Base-by-base conservation (phyloP, 2,113 vertebrate species). In the Furnarius figulus region DNA sequence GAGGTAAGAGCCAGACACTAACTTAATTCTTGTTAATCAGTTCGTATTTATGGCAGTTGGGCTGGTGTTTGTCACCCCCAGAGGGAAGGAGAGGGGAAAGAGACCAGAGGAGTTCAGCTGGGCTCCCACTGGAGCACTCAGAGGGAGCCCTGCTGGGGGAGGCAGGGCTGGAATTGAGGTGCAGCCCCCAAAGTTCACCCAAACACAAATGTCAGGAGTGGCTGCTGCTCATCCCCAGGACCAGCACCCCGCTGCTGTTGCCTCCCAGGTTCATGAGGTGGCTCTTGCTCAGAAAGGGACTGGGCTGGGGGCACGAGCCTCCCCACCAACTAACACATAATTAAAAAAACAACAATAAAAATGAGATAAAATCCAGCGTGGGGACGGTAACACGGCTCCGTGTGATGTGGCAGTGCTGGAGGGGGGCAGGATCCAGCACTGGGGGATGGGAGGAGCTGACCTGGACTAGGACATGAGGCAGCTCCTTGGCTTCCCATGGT, bases 91-190 rank as follows among this genome's bases (percentile, higher is more conserved):
- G 50, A 30, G n/a, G 6, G 1, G 11, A 39, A 56, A 59, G 59
- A 49, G n/a, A 27, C 7, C 0, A 0, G 3, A 47, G 49, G 30
- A 66, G 65, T 42, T 0, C 1, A 53, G 44, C 31, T 33, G 13
- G 85, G 30, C 65, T 72, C 39, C 0, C 1, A 12, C n/a, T 70
- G 58, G 16, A 16, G n/a, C 14, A 9, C 19, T 19, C 3, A 10
- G 49, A 35, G 35, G 24, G 66, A 61, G 49, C 2, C 0, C 0
- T 39, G 50, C 35, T 49, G 49, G 21, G 15, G 61, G 37, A 63
- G 23, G 16, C 15, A 58, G 40, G 25, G 80, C 52, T 78, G 70
- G 39, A 27, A 59, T 2, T 35, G 47, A 59, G 73, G 19, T 21
- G 73, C 8, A 55, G 6, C 4, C 25, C 22, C 5, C 67, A 15